Evolutionary conservation across 2,797 vertebrate species (phyloP).

Genomic region (Arnoldichthys spilopterus): DNA sequence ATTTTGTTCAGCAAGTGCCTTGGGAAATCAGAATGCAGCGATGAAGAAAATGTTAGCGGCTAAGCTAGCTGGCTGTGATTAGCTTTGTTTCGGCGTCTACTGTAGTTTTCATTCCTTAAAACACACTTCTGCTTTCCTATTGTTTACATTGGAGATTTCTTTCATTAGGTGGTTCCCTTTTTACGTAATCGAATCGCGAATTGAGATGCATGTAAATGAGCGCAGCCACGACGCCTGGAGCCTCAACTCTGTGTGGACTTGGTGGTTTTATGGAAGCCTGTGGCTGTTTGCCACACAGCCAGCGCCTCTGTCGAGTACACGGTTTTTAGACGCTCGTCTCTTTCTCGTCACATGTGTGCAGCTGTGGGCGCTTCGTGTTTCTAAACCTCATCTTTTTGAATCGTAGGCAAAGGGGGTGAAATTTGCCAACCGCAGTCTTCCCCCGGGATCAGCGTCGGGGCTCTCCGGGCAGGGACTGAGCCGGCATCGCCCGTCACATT

Average conservation of each 20-base stretch:
- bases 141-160: neutral
- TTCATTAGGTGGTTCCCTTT: neutral
- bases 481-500: conserved; percentile 82
- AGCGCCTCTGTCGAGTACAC: neutral
- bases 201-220: neutral
- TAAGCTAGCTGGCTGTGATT: neutral
- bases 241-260: neutral
- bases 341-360: neutral
- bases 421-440: conserved; percentile 80
- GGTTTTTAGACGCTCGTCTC: neutral
- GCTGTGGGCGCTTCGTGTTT: neutral
- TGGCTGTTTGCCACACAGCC: neutral
- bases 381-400: neutral
- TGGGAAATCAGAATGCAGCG: neutral
- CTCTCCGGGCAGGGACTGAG: conserved; percentile 79
- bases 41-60: neutral
- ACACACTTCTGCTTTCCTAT: neutral
- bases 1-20: neutral
- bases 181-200: no score
- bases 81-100: neutral
- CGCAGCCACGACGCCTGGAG: neutral
- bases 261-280: neutral
- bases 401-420: conserved; percentile 80
- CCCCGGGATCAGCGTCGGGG: conserved; percentile 76
- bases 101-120: conserved; percentile 7